Base-by-base conservation (phyloP, 2,113 vertebrate species). In the Hippopotamus amphibius region DNA sequence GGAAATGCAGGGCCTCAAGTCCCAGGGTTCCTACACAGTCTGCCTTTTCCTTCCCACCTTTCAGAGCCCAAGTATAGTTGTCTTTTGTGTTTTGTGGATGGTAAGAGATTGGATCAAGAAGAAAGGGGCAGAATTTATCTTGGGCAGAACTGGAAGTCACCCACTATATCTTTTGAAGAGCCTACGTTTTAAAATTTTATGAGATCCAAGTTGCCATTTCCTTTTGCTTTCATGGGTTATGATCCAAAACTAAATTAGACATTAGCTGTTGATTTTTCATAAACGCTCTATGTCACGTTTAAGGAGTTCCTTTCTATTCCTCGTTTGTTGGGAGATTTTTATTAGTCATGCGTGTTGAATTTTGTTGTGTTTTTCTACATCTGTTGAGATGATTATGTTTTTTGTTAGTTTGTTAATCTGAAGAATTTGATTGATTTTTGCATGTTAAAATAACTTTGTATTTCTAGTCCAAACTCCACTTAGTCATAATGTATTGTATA, bases 321-420 rank as follows among this genome's bases (percentile, higher is more conserved):
- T n/a, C 55, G 10, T 77, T 84, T 85, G 6, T 84, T 79, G 61
- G 14, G 59, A 90, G 55, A 8, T 65, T 61, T 91, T 95, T 22
- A 53, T 74, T 55, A 80, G 63, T 50, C 8, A 15, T 30, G 2
- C 83, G 17, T 76, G 15, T 96, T 95, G 13, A 83, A 79, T 83
- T 81, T 90, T 88, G 22, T 59, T 19, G 11, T 79, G 16, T 66
- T 71, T 95, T 77, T 94, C 71, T 76, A 63, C 2, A 81, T 93
- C 3, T 96, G 61, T 69, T 90, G 66, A 93, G 53, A 81, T 88
- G 24, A 93, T 85, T 66, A 16, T 41, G 13, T 22, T 66, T 74
- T 57, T 57, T 91, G 89, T 91, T 88, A 91, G 88, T 89, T 8
- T 89, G 26, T n/a, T n/a, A n/a, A n/a, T n/a, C 68, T 41, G 17